These are phyloP conservation scores for Graptemys geographica DNA, from an alignment of 2,797 vertebrate species.

Conservation along the genomic window DNA sequence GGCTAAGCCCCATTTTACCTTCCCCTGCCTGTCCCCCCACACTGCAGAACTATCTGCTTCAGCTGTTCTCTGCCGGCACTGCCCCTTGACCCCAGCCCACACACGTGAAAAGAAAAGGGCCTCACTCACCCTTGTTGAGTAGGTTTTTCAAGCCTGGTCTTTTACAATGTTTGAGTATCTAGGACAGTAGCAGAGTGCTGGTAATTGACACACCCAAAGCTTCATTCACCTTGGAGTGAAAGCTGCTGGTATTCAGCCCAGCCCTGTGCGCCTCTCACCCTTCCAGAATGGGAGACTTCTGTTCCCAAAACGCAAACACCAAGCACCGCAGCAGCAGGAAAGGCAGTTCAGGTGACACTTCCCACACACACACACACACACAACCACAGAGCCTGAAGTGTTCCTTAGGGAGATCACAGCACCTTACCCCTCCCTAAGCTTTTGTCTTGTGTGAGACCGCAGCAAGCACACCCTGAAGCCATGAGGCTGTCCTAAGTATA, in stretches of 20 bases:
- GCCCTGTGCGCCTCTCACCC: not conserved
- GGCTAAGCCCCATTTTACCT: not conserved
- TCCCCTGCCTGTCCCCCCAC: not conserved
- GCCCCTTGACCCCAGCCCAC: not conserved
- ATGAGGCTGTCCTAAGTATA: not conserved
- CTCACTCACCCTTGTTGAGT: not conserved
- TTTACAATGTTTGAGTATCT: not conserved
- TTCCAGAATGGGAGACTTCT: not conserved
- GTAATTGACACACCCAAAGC: not conserved
- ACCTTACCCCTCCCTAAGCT: not conserved
- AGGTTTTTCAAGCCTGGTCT: not conserved
- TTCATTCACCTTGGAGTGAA: not conserved
- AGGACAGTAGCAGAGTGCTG: not conserved
- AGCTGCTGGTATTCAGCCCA: not conserved
- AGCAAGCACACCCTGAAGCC: not conserved
- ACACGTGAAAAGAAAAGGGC: not conserved
- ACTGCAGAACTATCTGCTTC: not conserved
- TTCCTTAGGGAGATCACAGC: not conserved
- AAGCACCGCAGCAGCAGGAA: not conserved
- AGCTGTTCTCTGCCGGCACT: not conserved
- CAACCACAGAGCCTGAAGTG: not conserved
- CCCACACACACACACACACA: not conserved
- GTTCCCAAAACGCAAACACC: not conserved
- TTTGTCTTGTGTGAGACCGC: not conserved
- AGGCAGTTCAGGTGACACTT: not conserved